Conservation (phyloP, 2,113 vertebrate species). For the Monopterus albus region DNA sequence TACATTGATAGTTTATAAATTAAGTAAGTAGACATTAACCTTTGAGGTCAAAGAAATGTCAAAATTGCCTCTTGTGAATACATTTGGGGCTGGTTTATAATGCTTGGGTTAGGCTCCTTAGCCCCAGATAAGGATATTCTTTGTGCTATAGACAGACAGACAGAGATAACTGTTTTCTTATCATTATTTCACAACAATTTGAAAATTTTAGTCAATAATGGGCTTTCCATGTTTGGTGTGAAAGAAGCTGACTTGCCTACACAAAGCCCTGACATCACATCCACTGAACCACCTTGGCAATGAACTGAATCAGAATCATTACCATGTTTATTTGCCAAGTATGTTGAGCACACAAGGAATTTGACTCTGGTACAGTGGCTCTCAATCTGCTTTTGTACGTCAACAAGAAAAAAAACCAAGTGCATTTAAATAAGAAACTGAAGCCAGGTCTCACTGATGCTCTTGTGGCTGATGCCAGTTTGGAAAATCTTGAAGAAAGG, state of each 20-base stretch:
- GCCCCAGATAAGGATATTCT: neutral
- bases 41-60: constrained; percentile 5
- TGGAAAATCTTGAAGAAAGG: neutral
- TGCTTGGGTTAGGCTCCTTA: neutral
- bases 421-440: too few species aligned
- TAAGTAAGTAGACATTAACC: constrained; percentile 7
- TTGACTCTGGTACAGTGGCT: too few species aligned
- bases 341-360: too few species aligned
- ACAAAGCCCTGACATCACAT: neutral
- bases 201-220: neutral
- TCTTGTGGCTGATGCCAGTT: neutral
- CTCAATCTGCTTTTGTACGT: too few species aligned
- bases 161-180: neutral
- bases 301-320: too few species aligned
- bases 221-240: neutral
- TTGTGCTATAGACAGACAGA: neutral
- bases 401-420: too few species aligned
- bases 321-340: too few species aligned
- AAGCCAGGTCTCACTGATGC: neutral
- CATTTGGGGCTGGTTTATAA: neutral
- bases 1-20: constrained; percentile 24
- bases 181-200: neutral
- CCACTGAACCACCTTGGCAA: neutral
- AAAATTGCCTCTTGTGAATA: neutral
- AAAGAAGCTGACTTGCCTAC: neutral